Evolutionary conservation across 2,113 vertebrate genomes (phyloP).

Genomic region (Colaptes auratus): DNA sequence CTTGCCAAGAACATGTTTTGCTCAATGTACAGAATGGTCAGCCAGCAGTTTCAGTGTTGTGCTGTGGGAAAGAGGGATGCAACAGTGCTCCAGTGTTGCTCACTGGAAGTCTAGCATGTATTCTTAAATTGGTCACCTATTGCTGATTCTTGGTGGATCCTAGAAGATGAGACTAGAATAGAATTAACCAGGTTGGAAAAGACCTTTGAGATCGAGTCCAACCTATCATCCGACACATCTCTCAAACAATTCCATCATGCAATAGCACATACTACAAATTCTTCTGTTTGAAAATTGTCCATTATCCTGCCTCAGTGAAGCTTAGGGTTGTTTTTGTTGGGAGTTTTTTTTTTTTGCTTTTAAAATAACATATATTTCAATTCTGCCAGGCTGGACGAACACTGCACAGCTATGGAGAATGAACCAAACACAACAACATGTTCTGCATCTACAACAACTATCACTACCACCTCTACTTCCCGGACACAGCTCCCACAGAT

Average conservation of each 20-base stretch:
- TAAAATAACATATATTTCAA: neutral
- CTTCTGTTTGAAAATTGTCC: neutral
- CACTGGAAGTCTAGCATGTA: neutral
- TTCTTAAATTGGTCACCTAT: neutral
- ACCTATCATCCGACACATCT: neutral
- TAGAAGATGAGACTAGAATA: neutral
- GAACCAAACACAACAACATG: constrained; percentile 78
- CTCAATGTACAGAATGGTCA: neutral
- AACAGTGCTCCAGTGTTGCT: neutral
- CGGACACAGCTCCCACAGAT: constrained; percentile 80
- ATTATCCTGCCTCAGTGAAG: neutral
- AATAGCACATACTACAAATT: neutral
- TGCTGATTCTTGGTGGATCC: neutral
- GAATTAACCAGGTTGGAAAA: too few species aligned
- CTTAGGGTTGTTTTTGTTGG: neutral
- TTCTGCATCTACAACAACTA: constrained; percentile 77
- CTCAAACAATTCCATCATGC: neutral
- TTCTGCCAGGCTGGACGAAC: constrained; percentile 61
- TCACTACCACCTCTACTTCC: constrained; percentile 74
- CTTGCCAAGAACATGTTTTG: neutral
- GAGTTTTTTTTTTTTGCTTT: neutral
- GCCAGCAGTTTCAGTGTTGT: neutral
- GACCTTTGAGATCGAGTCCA: too few species aligned
- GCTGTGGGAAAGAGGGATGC: neutral
- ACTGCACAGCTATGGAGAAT: constrained; percentile 78